These are phyloP conservation scores for Andricus quercusramuli DNA, from an alignment of 2,888 invertebrate species.

Conservation along the genomic window DNA sequence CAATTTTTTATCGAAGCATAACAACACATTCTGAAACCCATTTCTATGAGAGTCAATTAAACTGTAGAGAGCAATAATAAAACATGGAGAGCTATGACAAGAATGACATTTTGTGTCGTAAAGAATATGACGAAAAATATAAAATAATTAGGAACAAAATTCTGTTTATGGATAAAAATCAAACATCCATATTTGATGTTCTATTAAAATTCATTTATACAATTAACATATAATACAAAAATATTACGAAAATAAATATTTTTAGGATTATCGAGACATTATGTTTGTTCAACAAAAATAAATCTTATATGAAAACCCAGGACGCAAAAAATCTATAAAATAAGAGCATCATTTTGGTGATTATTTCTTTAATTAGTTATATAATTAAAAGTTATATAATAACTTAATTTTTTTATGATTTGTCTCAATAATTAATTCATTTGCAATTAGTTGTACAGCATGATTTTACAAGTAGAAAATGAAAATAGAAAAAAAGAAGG, in stretches of 20 bases:
- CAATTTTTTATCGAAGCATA: constrained; percentile 13
- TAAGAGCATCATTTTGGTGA: too few species aligned
- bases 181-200: too few species aligned
- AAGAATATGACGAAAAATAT: not conserved
- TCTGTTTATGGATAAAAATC: too few species aligned
- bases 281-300: too few species aligned
- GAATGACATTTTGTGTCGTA: not conserved
- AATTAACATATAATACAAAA: too few species aligned
- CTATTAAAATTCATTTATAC: too few species aligned
- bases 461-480: not conserved
- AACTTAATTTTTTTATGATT: not conserved
- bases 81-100: not conserved
- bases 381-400: too few species aligned
- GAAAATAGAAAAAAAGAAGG: not conserved
- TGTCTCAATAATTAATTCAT: not conserved
- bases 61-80: not conserved
- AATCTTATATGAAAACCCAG: too few species aligned
- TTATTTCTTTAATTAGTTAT: too few species aligned
- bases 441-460: not conserved
- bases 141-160: not conserved
- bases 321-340: too few species aligned
- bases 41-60: not conserved
- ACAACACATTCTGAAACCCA: not conserved
- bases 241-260: too few species aligned
- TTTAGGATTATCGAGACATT: too few species aligned